Evolutionary conservation across 2,888 invertebrate genomes (phyloP).

Genomic region (Agrotis puta): DNA sequence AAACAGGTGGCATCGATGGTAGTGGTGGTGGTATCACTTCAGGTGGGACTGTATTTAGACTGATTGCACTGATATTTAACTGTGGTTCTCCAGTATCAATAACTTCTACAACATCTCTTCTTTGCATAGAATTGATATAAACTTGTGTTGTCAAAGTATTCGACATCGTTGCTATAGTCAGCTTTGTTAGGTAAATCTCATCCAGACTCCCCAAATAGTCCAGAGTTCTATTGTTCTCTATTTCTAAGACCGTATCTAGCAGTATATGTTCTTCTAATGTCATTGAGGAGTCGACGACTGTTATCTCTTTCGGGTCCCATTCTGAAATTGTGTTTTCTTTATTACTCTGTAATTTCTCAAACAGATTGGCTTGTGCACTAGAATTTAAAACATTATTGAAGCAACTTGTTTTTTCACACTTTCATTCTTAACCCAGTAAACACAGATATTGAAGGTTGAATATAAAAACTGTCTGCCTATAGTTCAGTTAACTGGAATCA

Average conservation of each 20-base stretch:
- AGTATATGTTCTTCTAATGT: constrained; percentile 78
- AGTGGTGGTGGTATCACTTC: not conserved
- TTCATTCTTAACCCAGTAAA: not conserved
- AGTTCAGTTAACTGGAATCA: not conserved
- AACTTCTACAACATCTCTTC: constrained; percentile 71
- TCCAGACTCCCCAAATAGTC: constrained; percentile 78
- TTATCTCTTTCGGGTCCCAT: constrained; percentile 68
- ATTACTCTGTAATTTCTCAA: constrained; percentile 19
- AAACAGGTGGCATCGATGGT: not conserved
- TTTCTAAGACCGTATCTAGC: constrained; percentile 78
- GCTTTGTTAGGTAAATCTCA: constrained; percentile 80
- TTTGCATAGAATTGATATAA: constrained; percentile 71
- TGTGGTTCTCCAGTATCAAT: constrained; percentile 42
- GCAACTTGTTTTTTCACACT: too few species aligned
- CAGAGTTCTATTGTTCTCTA: constrained; percentile 77
- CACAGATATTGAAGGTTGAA: not conserved
- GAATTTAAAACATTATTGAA: not conserved
- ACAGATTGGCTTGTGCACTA: not conserved
- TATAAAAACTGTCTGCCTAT: not conserved
- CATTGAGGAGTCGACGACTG: constrained; percentile 71
- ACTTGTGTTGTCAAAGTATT: constrained; percentile 63
- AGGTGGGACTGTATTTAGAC: not conserved
- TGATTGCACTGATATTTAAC: constrained; percentile 13
- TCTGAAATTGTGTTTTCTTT: constrained; percentile 74
- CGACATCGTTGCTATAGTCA: constrained; percentile 79